Percentiles rank a stretch among this genome's conserved stretches.
These are phyloP conservation scores for Drosophila cardini DNA, from an alignment of 1,140 invertebrate species.

Conservation along the genomic window DNA sequence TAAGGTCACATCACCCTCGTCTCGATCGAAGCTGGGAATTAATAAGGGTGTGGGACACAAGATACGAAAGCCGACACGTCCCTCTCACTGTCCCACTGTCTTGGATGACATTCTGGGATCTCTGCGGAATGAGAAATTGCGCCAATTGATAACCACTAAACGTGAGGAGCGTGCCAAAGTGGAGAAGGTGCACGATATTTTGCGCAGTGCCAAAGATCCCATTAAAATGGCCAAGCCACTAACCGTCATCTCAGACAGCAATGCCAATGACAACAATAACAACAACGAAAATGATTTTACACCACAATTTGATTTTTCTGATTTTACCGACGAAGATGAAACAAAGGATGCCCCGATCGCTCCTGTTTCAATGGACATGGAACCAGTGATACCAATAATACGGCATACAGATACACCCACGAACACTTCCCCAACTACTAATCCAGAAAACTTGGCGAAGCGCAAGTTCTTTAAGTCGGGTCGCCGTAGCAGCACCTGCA, in stretches of 20 bases:
- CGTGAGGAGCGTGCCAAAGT: constrained; percentile 70
- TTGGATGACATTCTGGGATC: constrained; percentile 62
- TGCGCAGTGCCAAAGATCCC: constrained; percentile 66
- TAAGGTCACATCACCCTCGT: constrained; percentile 37
- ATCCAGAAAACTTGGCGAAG: constrained; percentile 26
- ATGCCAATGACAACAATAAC: constrained; percentile 69
- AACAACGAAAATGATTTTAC: constrained; percentile 18
- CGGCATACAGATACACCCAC: constrained; percentile 36
- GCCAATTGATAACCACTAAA: constrained; percentile 64
- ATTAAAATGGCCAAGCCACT: constrained; percentile 80
- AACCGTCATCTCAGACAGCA: constrained; percentile 42
- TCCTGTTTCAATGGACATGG: constrained; percentile 37
- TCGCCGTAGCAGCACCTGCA: constrained; percentile 59
- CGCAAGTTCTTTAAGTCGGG: constrained; percentile 80
- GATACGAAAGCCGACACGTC: constrained; percentile 52
- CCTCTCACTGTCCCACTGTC: constrained; percentile 21
- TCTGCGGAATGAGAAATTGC: constrained; percentile 73
- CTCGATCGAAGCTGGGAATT: constrained; percentile 36
- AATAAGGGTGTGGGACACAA: constrained; percentile 74
- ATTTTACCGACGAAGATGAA: constrained; percentile 61
- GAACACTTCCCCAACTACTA: constrained; percentile 9
- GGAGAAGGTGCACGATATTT: constrained; percentile 71
- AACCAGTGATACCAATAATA: constrained; percentile 75
- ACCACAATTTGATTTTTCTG: constrained; percentile 53
- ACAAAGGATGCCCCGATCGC: background rate